phyloP scores from a whole-genome alignment of 2,888 invertebrate genomes.

The Icerya purchasi region DNA sequence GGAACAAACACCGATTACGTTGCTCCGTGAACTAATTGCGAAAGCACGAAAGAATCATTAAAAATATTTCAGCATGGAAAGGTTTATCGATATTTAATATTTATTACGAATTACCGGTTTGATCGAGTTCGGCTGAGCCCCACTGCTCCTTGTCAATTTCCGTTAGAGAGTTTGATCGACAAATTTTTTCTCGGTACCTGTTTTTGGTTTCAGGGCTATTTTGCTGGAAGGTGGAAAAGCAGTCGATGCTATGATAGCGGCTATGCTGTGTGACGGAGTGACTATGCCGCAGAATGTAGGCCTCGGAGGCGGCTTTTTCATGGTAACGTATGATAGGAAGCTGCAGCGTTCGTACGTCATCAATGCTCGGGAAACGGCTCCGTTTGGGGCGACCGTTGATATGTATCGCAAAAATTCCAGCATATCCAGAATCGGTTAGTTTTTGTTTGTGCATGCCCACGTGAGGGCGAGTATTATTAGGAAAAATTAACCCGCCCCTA shows the following conservation, averaged over 20 bases:
- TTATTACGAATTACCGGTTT: background rate
- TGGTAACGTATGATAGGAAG: slow-evolving; percentile 45
- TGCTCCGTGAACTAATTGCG: no score
- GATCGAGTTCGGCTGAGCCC: background rate
- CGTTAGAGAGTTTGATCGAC: background rate
- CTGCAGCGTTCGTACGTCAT: slow-evolving; percentile 38
- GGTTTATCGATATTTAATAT: background rate
- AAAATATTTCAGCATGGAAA: no score
- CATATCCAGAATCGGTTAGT: no score
- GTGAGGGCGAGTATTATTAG: no score
- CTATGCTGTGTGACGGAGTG: slow-evolving; percentile 26
- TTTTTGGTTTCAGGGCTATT: slow-evolving; percentile 20
- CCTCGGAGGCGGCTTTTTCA: slow-evolving; percentile 51
- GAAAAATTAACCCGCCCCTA: no score
- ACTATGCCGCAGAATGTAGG: slow-evolving; percentile 26
- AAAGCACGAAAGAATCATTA: no score
- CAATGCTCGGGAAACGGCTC: slow-evolving; percentile 55
- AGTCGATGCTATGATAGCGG: slow-evolving; percentile 26
- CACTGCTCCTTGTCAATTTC: background rate
- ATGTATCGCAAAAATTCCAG: no score
- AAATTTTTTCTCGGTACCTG: background rate
- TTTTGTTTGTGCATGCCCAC: no score
- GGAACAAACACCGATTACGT: no score
- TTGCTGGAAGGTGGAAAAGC: slow-evolving; percentile 24
- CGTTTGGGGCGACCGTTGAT: slow-evolving; percentile 33